Evolutionary conservation across 2,888 invertebrate species (phyloP), one percentile per base, ranked within the genome.

Genomic region (Dolichopus griseipennis): DNA sequence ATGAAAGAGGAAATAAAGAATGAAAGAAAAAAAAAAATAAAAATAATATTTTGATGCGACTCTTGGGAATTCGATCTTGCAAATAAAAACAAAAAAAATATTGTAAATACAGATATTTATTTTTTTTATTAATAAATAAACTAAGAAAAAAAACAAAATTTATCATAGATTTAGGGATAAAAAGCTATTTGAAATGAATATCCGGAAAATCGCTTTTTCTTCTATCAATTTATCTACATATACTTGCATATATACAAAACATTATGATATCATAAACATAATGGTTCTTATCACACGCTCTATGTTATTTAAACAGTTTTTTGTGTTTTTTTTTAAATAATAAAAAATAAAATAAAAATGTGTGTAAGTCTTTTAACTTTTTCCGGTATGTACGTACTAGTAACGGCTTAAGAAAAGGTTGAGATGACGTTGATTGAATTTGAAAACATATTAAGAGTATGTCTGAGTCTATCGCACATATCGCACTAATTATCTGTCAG

Each of bases 101-200:
- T 52, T 52, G 18, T 52, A 52, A 52, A 52, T 52, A 52, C 52
- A 52, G 52, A 52, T 52, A 52, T 52, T 52, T 52, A 15, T 52
- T 52, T 52, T 52, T 52, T 52, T 52, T 52, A 52, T 52, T 52
- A 52, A 52, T 52, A 52, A 52, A 52, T 52, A 52, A 52, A 52
- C 52, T 52, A n/a, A 15, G n/a, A 52, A n/a, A 15, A 43, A 52
- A 52, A 52, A n/a, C 52, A 52, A 27, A 52, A n/a, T 3, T n/a
- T n/a, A 52, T 12, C 15, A 15, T 52, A 52, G 15, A 63, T 63
- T 63, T 63, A 63, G 27, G 63, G 63, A 63, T 63, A 63, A 63
- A 52, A 63, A 63, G 63, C 63, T 63, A 63, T 63, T 63, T 27
- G 63, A 27, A 63, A 63, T 63, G 63, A 63, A 63, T 63, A 63